These are phyloP conservation scores for Gymnoscopelus braueri DNA, from an alignment of 2,797 vertebrate genomes.

Conservation along the genomic window DNA sequence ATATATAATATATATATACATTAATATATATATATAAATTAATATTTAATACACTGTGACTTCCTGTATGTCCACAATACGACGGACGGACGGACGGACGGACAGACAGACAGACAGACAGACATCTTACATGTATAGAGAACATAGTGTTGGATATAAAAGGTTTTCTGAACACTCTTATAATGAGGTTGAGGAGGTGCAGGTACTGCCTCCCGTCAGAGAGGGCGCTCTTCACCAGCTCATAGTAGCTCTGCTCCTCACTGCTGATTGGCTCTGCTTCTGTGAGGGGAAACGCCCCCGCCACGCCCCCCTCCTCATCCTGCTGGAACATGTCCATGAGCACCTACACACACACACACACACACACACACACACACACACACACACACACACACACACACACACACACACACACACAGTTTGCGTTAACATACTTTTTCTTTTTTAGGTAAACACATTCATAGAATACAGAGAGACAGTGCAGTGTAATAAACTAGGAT, in stretches of 20 bases:
- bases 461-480: too few relatives aligned
- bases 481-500: too few relatives aligned
- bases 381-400: too few relatives aligned
- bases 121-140: conserved; percentile 89
- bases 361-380: too few relatives aligned
- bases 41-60: too few relatives aligned
- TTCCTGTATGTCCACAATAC: too few relatives aligned
- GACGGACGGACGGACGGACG: conserved; percentile 1
- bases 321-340: conserved; percentile 99
- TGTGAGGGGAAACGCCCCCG: conserved; percentile 89
- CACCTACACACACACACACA: too few relatives aligned
- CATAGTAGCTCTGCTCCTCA: conserved; percentile 94
- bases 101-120: too few relatives aligned
- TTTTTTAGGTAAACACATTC: too few relatives aligned
- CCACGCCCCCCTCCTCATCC: conserved; percentile 96
- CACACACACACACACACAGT: too few relatives aligned
- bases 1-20: too few relatives aligned
- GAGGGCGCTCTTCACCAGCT: conserved; percentile 94
- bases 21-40: too few relatives aligned
- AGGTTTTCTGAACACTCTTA: conserved; percentile 95
- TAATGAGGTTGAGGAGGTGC: conserved; percentile 93
- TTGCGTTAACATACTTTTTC: conserved; percentile 90
- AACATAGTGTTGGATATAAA: conserved; percentile 89
- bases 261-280: conserved; percentile 93
- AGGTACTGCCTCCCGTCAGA: conserved; percentile 93